These are phyloP conservation scores for Thumatha senex DNA, from an alignment of 2,888 invertebrate species.

Conservation along the genomic window DNA sequence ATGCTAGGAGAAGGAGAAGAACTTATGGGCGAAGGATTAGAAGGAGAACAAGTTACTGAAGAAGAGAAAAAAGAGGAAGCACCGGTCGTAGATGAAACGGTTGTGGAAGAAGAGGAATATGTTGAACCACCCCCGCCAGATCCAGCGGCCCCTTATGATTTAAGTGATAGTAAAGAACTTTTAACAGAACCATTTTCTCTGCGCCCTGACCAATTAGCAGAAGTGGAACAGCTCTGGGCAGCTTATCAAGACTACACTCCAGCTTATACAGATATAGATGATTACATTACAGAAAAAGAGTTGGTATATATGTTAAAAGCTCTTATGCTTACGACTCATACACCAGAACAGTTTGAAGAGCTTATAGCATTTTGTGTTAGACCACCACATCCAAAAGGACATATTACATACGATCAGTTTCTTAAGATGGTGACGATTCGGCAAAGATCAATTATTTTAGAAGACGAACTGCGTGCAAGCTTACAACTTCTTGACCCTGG, in stretches of 20 bases:
- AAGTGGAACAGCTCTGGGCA: constrained; percentile 72
- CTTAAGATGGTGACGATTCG: constrained; percentile 67
- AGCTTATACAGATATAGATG: constrained; percentile 65
- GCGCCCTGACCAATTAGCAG: constrained; percentile 67
- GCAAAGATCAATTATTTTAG: constrained; percentile 60
- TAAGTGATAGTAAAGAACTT: constrained; percentile 67
- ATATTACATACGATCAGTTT: constrained; percentile 69
- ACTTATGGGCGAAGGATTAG: constrained; percentile 32
- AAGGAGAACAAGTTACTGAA: constrained; percentile 39
- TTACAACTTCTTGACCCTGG: constrained; percentile 64
- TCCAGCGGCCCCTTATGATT: constrained; percentile 68
- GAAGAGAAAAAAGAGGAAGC: constrained; percentile 33
- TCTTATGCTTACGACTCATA: constrained; percentile 65
- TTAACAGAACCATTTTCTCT: constrained; percentile 61
- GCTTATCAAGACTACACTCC: constrained; percentile 70
- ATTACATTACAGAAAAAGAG: constrained; percentile 69
- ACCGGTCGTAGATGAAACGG: constrained; percentile 38
- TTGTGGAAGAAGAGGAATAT: constrained; percentile 60
- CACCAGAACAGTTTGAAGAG: constrained; percentile 68
- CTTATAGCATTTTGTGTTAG: constrained; percentile 62
- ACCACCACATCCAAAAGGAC: constrained; percentile 66
- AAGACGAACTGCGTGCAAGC: constrained; percentile 66
- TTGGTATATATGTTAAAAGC: constrained; percentile 69
- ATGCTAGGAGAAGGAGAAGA: constrained; percentile 42
- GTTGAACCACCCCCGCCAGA: constrained; percentile 67